Conservation (phyloP, 1,140 invertebrate species). For the Drosophila chauvacae region DNA sequence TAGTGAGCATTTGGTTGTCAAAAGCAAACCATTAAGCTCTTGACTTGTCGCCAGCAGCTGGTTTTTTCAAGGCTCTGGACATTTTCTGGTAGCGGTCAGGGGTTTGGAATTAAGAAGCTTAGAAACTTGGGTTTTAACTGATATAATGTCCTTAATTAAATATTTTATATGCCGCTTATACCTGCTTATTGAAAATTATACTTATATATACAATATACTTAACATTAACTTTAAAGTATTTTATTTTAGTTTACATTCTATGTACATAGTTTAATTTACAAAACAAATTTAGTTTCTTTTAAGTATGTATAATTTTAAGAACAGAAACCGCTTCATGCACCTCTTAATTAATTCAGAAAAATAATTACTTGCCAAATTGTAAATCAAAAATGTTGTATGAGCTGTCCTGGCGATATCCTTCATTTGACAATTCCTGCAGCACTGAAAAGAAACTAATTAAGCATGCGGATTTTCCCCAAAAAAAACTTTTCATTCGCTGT, state of each 20-base stretch:
- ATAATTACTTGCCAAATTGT: not conserved
- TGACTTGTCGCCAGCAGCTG: constrained; percentile 53
- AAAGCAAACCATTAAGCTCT: constrained; percentile 67
- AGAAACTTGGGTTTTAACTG: not conserved
- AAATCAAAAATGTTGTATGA: not conserved
- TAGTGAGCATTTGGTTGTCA: constrained; percentile 51
- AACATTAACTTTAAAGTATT: not conserved
- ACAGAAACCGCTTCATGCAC: too few relatives aligned
- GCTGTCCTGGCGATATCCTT: not conserved
- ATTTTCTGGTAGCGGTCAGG: not conserved
- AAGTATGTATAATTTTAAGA: too few relatives aligned
- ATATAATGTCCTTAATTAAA: not conserved
- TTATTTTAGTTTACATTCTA: not conserved
- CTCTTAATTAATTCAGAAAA: not conserved
- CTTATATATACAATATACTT: too few relatives aligned
- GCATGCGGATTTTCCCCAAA: constrained; percentile 37
- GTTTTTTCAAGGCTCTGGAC: constrained; percentile 12
- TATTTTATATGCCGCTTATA: too few relatives aligned
- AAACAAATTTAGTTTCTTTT: too few relatives aligned
- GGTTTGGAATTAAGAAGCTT: not conserved
- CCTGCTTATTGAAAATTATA: too few relatives aligned
- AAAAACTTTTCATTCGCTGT: constrained; percentile 18
- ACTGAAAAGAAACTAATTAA: constrained; percentile 60
- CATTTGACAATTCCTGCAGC: constrained; percentile 1
- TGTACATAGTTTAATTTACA: too few relatives aligned